A percentile compares a stretch with the other conserved stretches of the same genome.
Conservation (phyloP, 2,797 vertebrate genomes). For the Trachurus trachurus region DNA sequence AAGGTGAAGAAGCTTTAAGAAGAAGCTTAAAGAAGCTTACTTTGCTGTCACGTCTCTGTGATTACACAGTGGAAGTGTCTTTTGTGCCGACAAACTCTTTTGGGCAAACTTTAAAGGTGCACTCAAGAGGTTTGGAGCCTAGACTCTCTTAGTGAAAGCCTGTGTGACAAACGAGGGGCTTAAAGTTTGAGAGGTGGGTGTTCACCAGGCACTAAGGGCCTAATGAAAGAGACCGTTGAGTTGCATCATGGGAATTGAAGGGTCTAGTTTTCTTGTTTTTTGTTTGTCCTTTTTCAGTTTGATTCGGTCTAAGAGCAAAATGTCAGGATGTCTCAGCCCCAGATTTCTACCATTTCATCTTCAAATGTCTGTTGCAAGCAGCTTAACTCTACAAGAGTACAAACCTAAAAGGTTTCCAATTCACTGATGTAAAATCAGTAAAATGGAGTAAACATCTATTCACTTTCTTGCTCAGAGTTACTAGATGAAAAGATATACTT, state of each 20-base stretch:
- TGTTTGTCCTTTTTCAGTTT: background rate
- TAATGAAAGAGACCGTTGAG: background rate
- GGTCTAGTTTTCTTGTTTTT: background rate
- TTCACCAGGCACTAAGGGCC: background rate
- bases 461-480: background rate
- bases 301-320: background rate
- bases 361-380: background rate
- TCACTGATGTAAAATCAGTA: background rate
- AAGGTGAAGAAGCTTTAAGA: background rate
- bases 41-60: constrained; percentile 5
- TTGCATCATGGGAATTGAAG: constrained; percentile 7
- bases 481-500: background rate
- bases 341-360: background rate
- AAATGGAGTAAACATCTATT: background rate
- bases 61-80: constrained; percentile 3
- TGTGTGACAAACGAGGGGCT: background rate
- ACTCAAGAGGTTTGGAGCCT: background rate
- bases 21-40: background rate
- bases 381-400: background rate
- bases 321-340: background rate
- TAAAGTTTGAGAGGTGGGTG: constrained; percentile 1
- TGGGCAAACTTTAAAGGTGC: constrained; percentile 34
- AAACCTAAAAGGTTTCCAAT: background rate
- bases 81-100: constrained; percentile 41
- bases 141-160: background rate